phyloP scores from a whole-genome alignment of 2,797 vertebrate species.

The Acipenser oxyrinchus region DNA sequence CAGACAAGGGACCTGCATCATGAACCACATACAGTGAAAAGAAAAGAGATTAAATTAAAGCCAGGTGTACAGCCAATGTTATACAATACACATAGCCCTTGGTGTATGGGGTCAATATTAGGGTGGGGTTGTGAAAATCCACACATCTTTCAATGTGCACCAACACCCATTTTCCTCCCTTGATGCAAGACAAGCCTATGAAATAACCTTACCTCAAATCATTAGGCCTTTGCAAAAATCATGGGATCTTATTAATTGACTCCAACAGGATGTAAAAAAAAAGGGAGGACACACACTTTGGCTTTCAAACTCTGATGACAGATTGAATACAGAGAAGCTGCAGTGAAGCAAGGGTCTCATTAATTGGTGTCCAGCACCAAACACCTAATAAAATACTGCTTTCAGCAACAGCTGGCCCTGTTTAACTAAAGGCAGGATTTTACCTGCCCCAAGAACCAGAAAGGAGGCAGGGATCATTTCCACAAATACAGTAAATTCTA shows the following conservation, averaged over 20 bases:
- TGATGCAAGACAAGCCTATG: too few species aligned
- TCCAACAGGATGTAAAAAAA: neutral
- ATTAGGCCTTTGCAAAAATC: neutral
- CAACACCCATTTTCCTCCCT: too few species aligned
- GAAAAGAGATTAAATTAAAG: too few species aligned
- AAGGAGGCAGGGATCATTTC: neutral
- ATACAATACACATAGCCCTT: too few species aligned
- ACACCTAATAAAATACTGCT: constrained; percentile 3
- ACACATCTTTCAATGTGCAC: too few species aligned
- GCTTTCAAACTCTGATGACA: constrained; percentile 8
- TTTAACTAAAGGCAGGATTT: constrained; percentile 1
- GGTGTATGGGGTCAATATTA: too few species aligned
- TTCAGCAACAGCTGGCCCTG: neutral
- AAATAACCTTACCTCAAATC: neutral
- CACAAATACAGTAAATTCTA: neutral
- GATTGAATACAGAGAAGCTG: neutral
- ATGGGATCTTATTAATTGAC: neutral
- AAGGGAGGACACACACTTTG: neutral
- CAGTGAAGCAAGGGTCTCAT: neutral
- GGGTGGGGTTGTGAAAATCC: too few species aligned
- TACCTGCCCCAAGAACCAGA: neutral
- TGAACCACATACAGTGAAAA: too few species aligned
- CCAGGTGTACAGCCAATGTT: too few species aligned
- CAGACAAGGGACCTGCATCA: too few species aligned
- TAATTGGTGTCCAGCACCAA: neutral